Conservation (phyloP, 2,113 vertebrate species). For the Leucosticte australis region DNA sequence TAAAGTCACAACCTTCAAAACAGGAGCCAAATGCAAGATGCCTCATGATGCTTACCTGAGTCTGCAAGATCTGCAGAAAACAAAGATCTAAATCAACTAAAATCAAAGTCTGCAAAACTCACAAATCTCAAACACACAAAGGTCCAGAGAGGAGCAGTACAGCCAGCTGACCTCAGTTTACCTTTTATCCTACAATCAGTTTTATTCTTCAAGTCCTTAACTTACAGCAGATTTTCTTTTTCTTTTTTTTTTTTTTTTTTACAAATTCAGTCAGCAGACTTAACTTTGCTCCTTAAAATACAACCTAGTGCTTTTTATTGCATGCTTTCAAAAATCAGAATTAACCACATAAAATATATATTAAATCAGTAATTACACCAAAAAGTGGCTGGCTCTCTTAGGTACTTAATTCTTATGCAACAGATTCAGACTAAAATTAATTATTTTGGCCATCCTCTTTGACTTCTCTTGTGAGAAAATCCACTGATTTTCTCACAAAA, state of each 20-base stretch:
- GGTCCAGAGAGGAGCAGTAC: not conserved
- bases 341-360: not conserved
- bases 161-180: not conserved
- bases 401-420: not conserved
- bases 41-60: not conserved
- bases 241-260: not conserved
- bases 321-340: not conserved
- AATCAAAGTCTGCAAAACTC: not conserved
- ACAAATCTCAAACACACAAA: not conserved
- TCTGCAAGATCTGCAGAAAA: not conserved
- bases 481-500: not conserved
- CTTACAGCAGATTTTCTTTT: not conserved
- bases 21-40: not conserved
- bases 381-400: not conserved
- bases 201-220: not conserved
- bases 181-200: not conserved
- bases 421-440: not conserved
- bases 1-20: not conserved
- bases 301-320: not conserved
- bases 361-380: not conserved
- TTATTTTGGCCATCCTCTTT: not conserved
- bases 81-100: not conserved
- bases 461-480: too few species aligned
- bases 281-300: not conserved
- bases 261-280: not conserved